Evolutionary conservation across 1,140 invertebrate species (phyloP).

Genomic region (Cecropterus lyciades): DNA sequence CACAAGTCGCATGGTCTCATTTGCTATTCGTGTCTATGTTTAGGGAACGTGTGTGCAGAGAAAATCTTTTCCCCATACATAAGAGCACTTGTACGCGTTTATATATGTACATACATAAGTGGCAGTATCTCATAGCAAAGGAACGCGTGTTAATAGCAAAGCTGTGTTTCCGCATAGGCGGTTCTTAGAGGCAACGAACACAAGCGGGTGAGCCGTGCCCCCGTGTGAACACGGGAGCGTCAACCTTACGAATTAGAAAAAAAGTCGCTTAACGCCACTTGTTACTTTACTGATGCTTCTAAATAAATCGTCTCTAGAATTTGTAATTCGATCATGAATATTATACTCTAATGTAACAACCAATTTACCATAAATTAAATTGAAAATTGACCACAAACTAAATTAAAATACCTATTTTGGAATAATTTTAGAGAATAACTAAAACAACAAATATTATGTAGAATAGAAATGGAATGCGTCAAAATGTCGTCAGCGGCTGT

Average conservation of each 20-base stretch:
- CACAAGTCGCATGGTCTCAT: conserved; percentile 52
- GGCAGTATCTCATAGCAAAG: conserved; percentile 78
- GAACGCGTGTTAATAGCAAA: conserved; percentile 79
- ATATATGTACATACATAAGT: conserved; percentile 67
- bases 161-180: conserved; percentile 78
- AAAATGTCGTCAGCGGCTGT: conserved; percentile 67
- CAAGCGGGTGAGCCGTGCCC: conserved; percentile 58
- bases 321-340: conserved; percentile 30
- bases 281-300: conserved; percentile 42
- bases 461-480: conserved; percentile 57
- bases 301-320: conserved; percentile 39
- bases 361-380: conserved; percentile 9
- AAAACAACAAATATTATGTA: conserved; percentile 39
- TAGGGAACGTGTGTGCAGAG: conserved; percentile 57
- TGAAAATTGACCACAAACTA: conserved; percentile 20
- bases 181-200: conserved; percentile 70
- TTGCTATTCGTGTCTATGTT: conserved; percentile 52
- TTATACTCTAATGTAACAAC: conserved; percentile 19
- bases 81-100: conserved; percentile 47
- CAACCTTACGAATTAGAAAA: conserved; percentile 81
- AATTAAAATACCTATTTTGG: no score
- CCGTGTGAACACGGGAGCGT: conserved; percentile 76
- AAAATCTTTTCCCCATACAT: conserved; percentile 62
- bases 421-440: conserved; percentile 22
- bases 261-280: conserved; percentile 67